Percentiles rank a stretch among this genome's conserved stretches.
These are phyloP conservation scores for Salvelinus namaycush DNA, from an alignment of 2,113 vertebrate species.

Conservation along the genomic window DNA sequence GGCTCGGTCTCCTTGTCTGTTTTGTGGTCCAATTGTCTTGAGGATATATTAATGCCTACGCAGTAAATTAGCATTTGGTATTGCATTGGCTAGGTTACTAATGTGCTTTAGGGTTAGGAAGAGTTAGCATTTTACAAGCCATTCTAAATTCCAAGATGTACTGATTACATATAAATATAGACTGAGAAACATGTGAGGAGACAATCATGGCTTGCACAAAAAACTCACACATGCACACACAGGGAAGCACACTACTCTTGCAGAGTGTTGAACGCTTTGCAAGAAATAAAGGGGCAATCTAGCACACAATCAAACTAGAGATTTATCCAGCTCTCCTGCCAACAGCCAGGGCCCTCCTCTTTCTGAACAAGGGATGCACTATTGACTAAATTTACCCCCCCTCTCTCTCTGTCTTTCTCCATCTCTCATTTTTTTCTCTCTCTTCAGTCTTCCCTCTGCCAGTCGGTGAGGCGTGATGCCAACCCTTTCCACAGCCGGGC, in stretches of 20 bases:
- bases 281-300: slow-evolving; percentile 80
- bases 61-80: not conserved
- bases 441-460: slow-evolving; percentile 63
- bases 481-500: slow-evolving; percentile 80
- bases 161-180: slow-evolving; percentile 43
- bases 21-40: slow-evolving; percentile 17
- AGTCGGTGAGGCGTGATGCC: slow-evolving; percentile 79
- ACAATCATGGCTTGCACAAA: not conserved
- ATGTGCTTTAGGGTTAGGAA: not conserved
- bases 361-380: slow-evolving; percentile 80
- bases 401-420: slow-evolving; percentile 48
- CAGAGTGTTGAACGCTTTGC: slow-evolving; percentile 69
- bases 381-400: slow-evolving; percentile 71
- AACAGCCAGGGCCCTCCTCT: slow-evolving; percentile 76
- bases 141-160: slow-evolving; percentile 15
- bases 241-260: slow-evolving; percentile 58
- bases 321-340: slow-evolving; percentile 75
- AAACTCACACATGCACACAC: not conserved
- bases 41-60: slow-evolving; percentile 18
- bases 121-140: not conserved
- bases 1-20: slow-evolving; percentile 19
- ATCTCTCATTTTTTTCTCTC: slow-evolving; percentile 57
- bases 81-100: not conserved
- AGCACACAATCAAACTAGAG: slow-evolving; percentile 77
- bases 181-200: slow-evolving; percentile 48